These are phyloP conservation scores for Volucella bombylans DNA, from an alignment of 2,888 invertebrate genomes.

Conservation along the genomic window DNA sequence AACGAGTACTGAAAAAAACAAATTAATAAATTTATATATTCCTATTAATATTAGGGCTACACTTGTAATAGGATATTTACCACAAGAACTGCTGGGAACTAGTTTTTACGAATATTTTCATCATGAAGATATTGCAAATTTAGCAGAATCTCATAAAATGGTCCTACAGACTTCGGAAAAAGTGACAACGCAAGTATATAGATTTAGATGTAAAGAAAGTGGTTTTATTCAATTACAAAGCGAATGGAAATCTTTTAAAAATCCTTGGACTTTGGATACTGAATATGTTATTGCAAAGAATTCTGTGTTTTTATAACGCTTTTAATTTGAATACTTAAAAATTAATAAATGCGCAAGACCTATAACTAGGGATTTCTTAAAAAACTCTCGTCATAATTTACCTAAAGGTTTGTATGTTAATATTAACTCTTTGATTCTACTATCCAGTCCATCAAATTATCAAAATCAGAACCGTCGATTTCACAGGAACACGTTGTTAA, in stretches of 20 bases:
- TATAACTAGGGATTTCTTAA: no score
- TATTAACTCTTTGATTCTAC: no score
- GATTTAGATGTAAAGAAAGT: constrained; percentile 91
- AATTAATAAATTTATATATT: neutral
- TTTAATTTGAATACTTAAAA: no score
- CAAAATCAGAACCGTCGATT: no score
- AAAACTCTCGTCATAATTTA: no score
- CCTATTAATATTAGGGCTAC: constrained; percentile 86
- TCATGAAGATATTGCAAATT: constrained; percentile 89
- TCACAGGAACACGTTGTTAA: no score
- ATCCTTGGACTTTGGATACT: constrained; percentile 97
- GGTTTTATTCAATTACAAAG: constrained; percentile 88
- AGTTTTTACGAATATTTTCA: constrained; percentile 96
- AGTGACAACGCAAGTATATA: constrained; percentile 88
- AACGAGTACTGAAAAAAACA: no score
- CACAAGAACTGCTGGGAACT: constrained; percentile 95
- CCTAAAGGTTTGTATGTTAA: no score
- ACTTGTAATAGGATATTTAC: constrained; percentile 93
- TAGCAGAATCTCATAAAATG: constrained; percentile 92
- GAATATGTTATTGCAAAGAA: constrained; percentile 95
- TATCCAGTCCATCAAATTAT: accelerated
- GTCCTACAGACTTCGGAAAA: constrained; percentile 87
- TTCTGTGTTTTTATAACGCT: constrained; percentile 86
- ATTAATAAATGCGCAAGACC: no score
- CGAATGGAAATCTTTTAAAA: constrained; percentile 93